Conservation (phyloP, 2,888 invertebrate genomes). For the Sicus ferrugineus region DNA sequence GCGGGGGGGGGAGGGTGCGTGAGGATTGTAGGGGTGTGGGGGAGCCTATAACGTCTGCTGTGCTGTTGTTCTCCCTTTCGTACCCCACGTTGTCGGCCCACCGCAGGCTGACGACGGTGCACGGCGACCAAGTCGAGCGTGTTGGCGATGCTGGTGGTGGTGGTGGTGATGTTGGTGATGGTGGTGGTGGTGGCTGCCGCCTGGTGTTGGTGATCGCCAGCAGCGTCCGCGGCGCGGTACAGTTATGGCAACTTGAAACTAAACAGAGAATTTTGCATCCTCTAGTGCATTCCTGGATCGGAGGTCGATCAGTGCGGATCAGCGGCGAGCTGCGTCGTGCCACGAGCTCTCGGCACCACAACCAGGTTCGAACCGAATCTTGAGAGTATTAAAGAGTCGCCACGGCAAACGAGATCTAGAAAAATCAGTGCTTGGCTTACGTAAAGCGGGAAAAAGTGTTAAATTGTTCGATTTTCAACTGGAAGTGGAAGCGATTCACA, state of each 20-base stretch:
- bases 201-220: conserved; percentile 15
- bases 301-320: conserved; percentile 63
- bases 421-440: not conserved
- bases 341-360: not conserved
- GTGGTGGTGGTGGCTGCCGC: not conserved
- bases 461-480: too few species aligned
- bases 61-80: conserved; percentile 3
- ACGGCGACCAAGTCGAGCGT: not conserved
- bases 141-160: not conserved
- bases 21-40: not conserved
- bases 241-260: conserved; percentile 50
- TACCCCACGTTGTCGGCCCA: not conserved
- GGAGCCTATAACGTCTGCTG: conserved; percentile 14
- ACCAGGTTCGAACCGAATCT: too few species aligned
- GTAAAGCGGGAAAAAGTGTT: not conserved
- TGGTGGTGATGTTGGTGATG: conserved; percentile 2
- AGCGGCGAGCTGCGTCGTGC: conserved; percentile 25
- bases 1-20: not conserved
- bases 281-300: conserved; percentile 65
- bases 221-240: conserved; percentile 39
- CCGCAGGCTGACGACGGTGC: not conserved
- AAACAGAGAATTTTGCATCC: conserved; percentile 65
- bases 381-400: too few species aligned
- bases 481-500: too few species aligned
- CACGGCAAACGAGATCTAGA: too few species aligned